These are phyloP conservation scores for Oncorhynchus masou DNA, from an alignment of 2,113 vertebrate genomes.

Conservation along the genomic window DNA sequence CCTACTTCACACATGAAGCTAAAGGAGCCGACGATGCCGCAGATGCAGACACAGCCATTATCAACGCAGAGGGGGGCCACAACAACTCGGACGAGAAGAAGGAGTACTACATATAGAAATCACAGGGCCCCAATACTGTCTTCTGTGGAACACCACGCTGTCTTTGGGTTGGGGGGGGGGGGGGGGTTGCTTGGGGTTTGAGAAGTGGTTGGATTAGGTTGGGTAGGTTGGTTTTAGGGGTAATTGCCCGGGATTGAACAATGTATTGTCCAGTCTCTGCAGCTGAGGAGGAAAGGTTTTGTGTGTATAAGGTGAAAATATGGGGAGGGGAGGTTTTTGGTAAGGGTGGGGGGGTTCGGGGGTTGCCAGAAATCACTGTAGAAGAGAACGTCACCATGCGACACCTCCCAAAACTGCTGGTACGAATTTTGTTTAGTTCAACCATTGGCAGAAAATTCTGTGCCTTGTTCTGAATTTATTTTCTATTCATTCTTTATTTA, in stretches of 20 bases:
- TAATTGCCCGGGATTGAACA: conserved; percentile 55
- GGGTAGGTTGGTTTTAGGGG: conserved; percentile 36
- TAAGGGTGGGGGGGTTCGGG: conserved; percentile 23
- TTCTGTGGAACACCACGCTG: conserved; percentile 63
- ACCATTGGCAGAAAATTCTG: conserved; percentile 96
- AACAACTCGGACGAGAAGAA: conserved; percentile 99
- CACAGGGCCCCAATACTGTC: conserved; percentile 74
- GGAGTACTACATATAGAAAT: conserved; percentile 97
- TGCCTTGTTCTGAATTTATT: conserved; percentile 91
- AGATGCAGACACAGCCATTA: conserved; percentile 98
- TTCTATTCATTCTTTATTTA: conserved; percentile 54
- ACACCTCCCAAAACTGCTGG: conserved; percentile 85
- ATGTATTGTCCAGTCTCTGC: conserved; percentile 71
- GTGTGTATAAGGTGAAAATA: conserved; percentile 54
- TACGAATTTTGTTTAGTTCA: conserved; percentile 82
- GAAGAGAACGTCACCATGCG: conserved; percentile 86
- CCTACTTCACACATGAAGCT: conserved; percentile 99
- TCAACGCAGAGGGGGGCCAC: conserved; percentile 98
- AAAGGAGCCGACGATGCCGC: conserved; percentile 98
- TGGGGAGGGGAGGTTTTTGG: not conserved
- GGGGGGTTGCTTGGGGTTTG: conserved; percentile 8
- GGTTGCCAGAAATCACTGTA: conserved; percentile 80
- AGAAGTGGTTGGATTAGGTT: conserved; percentile 25
- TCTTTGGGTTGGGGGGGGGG: conserved; percentile 36
- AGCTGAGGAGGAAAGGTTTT: conserved; percentile 71